Evolutionary conservation across 2,113 vertebrate genomes (phyloP).

Genomic region (Gadus macrocephalus): DNA sequence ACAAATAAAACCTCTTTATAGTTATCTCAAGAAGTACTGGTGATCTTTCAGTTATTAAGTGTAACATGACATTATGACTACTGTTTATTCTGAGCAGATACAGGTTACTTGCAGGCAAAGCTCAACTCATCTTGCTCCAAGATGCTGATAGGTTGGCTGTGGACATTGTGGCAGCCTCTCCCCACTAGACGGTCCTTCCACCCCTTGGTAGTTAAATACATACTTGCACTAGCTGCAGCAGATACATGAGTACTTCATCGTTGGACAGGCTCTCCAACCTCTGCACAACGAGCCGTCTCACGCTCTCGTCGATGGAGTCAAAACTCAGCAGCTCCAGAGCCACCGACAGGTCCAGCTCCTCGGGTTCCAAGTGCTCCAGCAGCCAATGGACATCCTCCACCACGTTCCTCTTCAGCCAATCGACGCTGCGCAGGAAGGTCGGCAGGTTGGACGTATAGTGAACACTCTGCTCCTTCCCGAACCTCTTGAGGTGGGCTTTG

Average conservation of each 20-base stretch:
- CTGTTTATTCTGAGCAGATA: too few relatives aligned
- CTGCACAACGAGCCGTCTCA: constrained; percentile 67
- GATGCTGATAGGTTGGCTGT: too few relatives aligned
- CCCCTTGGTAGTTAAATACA: neutral
- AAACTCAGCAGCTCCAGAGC: constrained; percentile 74
- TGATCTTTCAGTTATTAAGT: too few relatives aligned
- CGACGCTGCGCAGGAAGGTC: constrained; percentile 62
- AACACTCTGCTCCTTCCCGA: constrained; percentile 55
- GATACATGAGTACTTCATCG: constrained; percentile 70
- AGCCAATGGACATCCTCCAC: constrained; percentile 75
- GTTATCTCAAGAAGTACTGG: too few relatives aligned
- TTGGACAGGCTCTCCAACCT: constrained; percentile 70
- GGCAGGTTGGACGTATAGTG: constrained; percentile 66
- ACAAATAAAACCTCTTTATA: too few relatives aligned
- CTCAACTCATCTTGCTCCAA: too few relatives aligned
- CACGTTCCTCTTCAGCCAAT: constrained; percentile 63
- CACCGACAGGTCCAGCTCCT: constrained; percentile 65
- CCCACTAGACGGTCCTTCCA: too few relatives aligned
- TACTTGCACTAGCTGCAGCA: constrained; percentile 79
- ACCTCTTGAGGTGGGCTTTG: constrained; percentile 17
- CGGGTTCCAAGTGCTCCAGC: constrained; percentile 58
- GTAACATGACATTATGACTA: too few relatives aligned
- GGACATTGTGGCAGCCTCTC: too few relatives aligned
- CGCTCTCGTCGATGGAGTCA: constrained; percentile 66
- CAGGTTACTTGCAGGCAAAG: too few relatives aligned